Evolutionary conservation across 2,797 vertebrate species (phyloP), one percentile per base, ranked within the genome.

Genomic region (Lateolabrax maculatus): DNA sequence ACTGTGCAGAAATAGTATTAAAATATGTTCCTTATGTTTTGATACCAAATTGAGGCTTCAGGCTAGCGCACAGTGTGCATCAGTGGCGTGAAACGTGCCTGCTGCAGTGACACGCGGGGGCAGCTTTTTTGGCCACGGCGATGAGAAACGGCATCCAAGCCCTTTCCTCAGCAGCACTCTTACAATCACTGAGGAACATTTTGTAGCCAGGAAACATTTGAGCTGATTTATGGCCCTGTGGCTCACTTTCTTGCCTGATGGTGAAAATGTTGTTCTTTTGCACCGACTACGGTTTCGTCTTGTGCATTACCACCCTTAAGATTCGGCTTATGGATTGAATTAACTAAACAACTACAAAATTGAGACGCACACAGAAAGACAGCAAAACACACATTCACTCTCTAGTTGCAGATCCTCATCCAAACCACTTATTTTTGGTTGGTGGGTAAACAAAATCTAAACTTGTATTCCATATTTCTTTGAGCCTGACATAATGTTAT

Each of bases 1-100:
- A 60, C 77, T 75, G 76, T 74, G 81, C 81, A 90, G 86, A 89
- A 90, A 85, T 82, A 78, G 79, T 44, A 83, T 89, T 84, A 63
- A 85, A 89, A 87, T 87, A 75, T 89, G 80, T 84, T 90, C 89
- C 87, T 84, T 27, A 36, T 92, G 86, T 89, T 88, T 83, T 75
- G 82, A 80, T 79, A 84, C 65, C 61, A 65, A 69, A 73, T 71
- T 80, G 25, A 11, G 63, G 74, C 77, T 81, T 63, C 8, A 6
- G 75, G 64, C 64, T 9, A 41, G 37, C 19, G 0, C 51, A 21
- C 34, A 36, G 48, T 58, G 49, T 60, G 75, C 66, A 68, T 77
- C 79, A 41, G 76, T 12, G 57, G 81, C 61, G 11, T 77, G 34
- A 72, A 65, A 64, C 60, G 29, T 13, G 62, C 62, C 80, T 39